phyloP scores from a whole-genome alignment of 64 coral and sea anemone genomes.

The Porites australiensis region DNA sequence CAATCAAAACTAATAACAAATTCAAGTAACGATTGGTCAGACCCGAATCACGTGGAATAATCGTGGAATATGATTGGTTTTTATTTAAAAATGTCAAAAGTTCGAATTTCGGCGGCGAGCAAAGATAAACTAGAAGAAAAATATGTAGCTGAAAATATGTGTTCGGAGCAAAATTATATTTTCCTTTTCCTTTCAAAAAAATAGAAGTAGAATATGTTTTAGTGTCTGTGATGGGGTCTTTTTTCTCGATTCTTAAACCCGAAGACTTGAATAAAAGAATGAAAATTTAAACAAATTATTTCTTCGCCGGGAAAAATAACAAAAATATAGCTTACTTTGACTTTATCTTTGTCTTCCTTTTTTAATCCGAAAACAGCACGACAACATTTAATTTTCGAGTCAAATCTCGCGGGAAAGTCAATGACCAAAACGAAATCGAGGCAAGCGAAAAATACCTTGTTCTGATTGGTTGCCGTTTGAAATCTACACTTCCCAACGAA shows the following conservation, averaged over 20 bases:
- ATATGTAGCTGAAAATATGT: background rate
- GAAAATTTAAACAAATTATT: too few relatives aligned
- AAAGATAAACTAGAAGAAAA: background rate
- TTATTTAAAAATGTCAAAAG: background rate
- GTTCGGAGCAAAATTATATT: too few relatives aligned
- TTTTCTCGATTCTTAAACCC: too few relatives aligned
- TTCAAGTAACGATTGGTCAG: conserved; percentile 71
- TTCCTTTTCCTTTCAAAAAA: too few relatives aligned
- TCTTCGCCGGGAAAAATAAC: too few relatives aligned
- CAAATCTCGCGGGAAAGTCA: background rate
- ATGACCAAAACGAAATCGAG: conserved; percentile 20
- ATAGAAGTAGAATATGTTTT: too few relatives aligned
- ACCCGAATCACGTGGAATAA: conserved; percentile 22
- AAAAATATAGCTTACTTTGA: too few relatives aligned
- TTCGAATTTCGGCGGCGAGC: conserved; percentile 77
- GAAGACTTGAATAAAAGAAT: too few relatives aligned
- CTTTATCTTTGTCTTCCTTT: too few relatives aligned
- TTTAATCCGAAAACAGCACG: too few relatives aligned
- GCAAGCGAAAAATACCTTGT: conserved; percentile 22
- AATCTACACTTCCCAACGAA: conserved; percentile 32
- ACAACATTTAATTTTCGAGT: background rate
- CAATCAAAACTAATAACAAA: conserved; percentile 57
- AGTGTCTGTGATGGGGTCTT: too few relatives aligned
- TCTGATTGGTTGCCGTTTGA: conserved; percentile 69
- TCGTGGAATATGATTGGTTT: conserved; percentile 34